A percentile compares a stretch with the other conserved stretches of the same genome.
These are phyloP conservation scores for Amphimallon solstitiale DNA, from an alignment of 2,888 invertebrate species.

Conservation along the genomic window DNA sequence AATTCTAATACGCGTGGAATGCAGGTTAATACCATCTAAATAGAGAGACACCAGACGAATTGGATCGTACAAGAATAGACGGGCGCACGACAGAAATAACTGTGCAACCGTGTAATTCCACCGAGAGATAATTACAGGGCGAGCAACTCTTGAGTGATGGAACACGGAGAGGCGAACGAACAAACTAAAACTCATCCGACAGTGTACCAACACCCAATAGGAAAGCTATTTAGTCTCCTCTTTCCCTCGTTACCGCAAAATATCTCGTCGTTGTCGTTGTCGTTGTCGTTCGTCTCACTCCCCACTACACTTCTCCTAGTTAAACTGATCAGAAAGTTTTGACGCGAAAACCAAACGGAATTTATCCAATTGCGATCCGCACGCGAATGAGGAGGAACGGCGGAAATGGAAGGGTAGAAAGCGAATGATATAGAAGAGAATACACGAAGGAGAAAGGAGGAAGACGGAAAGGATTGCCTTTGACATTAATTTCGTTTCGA, in stretches of 20 bases:
- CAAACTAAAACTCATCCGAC: neutral
- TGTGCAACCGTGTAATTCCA: constrained; percentile 17
- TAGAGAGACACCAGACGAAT: constrained; percentile 27
- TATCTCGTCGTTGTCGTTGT: constrained; percentile 26
- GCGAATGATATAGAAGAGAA: constrained; percentile 14
- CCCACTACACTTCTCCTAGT: too few species aligned
- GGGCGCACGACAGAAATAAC: constrained; percentile 25
- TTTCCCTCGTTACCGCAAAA: constrained; percentile 18
- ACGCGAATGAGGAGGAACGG: neutral
- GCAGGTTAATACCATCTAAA: constrained; percentile 28
- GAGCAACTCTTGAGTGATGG: neutral
- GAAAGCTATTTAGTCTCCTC: constrained; percentile 1
- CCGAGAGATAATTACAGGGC: constrained; percentile 14
- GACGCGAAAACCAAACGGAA: constrained; percentile 1
- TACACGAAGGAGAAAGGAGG: neutral
- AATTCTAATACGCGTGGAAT: constrained; percentile 11
- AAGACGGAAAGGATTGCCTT: constrained; percentile 13
- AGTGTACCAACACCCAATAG: neutral
- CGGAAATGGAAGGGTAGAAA: constrained; percentile 19
- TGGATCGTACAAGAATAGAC: constrained; percentile 19
- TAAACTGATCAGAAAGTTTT: constrained; percentile 30
- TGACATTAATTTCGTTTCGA: constrained; percentile 11
- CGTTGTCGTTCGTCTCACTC: too few species aligned
- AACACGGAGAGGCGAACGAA: constrained; percentile 4
- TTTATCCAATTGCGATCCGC: constrained; percentile 17